phyloP scores from a whole-genome alignment of 2,888 invertebrate species.

The Pseudococcus jackbeardsleyi region DNA sequence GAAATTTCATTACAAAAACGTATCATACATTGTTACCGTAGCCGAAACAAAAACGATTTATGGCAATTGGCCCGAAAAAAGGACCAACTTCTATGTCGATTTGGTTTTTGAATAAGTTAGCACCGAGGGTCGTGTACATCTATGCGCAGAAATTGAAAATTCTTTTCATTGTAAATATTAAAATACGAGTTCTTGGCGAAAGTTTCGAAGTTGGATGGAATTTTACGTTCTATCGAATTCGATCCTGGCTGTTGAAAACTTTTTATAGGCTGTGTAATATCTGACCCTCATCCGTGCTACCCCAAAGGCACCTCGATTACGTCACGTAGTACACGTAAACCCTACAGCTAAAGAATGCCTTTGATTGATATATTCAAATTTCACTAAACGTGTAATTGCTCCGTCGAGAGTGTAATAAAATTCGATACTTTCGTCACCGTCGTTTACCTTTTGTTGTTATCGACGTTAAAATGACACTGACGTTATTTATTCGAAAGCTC shows the following conservation, averaged over 20 bases:
- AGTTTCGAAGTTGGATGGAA: neutral
- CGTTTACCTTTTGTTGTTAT: neutral
- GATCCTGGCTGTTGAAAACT: neutral
- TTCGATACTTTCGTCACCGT: neutral
- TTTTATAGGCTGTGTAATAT: neutral
- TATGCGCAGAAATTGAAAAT: neutral
- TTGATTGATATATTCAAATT: neutral
- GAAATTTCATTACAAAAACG: neutral
- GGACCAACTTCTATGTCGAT: slow-evolving; percentile 9
- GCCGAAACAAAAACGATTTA: slow-evolving; percentile 28
- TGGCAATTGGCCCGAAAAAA: slow-evolving; percentile 22
- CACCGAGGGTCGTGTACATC: neutral
- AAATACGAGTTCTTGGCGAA: neutral
- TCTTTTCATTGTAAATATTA: slow-evolving; percentile 13
- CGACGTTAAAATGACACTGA: neutral
- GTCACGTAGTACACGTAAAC: neutral
- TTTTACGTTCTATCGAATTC: slow-evolving; percentile 4
- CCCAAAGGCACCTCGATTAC: too few species aligned
- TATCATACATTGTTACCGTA: neutral
- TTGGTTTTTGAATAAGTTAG: slow-evolving; percentile 7
- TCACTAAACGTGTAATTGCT: neutral
- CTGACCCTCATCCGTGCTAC: neutral
- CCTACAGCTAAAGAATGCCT: neutral
- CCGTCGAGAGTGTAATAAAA: neutral
- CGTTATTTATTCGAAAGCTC: neutral